Conservation (phyloP, 2,797 vertebrate species). For the Megaceryle alcyon region DNA sequence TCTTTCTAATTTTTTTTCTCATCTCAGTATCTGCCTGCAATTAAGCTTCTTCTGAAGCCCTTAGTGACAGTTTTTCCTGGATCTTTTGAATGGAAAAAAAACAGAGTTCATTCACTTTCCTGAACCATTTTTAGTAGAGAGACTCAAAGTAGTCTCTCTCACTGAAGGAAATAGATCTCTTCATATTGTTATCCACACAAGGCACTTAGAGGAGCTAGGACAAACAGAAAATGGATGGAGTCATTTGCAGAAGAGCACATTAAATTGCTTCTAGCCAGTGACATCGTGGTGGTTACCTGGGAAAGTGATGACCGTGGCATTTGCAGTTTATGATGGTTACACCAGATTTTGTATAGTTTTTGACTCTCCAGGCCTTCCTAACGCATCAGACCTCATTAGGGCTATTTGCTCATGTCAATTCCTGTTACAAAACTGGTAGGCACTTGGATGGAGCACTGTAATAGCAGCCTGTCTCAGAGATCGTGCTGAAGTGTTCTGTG, state of each 20-base stretch:
- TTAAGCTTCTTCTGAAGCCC: not conserved
- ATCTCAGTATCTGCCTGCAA: not conserved
- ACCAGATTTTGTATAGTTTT: not conserved
- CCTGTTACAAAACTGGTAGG: conserved; percentile 41
- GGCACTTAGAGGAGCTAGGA: not conserved
- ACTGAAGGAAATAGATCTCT: not conserved
- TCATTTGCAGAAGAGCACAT: not conserved
- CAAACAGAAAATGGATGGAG: not conserved
- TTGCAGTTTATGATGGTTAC: not conserved
- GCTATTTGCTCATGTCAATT: conserved; percentile 55
- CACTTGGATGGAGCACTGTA: not conserved
- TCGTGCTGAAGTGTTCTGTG: conserved; percentile 25
- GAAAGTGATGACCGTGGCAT: not conserved
- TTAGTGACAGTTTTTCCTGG: not conserved
- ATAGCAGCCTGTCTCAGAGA: conserved; percentile 23
- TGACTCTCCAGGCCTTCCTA: not conserved
- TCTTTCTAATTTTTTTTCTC: not conserved
- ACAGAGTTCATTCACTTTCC: not conserved
- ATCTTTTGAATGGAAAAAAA: not conserved
- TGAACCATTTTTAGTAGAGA: not conserved
- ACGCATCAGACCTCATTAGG: conserved; percentile 10
- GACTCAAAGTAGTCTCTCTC: not conserved
- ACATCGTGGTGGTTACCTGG: not conserved
- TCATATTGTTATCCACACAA: not conserved
- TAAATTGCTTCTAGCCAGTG: not conserved